Conservation (phyloP, 1,140 invertebrate genomes). For the Paralvinella palmiformis region DNA sequence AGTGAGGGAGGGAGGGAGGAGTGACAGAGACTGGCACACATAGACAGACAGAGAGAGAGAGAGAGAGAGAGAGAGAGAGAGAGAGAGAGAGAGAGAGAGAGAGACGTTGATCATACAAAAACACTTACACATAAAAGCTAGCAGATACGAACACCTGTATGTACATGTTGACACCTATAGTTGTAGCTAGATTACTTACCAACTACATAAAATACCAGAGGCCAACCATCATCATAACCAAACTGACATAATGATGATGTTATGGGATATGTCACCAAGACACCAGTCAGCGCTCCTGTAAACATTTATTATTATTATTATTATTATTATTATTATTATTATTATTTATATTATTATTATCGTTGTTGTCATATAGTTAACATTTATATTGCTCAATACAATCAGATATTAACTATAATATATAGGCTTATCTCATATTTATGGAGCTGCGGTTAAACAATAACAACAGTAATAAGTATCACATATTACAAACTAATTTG, state of each 20-base stretch:
- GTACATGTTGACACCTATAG: no score
- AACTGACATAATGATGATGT: slow-evolving; percentile 35
- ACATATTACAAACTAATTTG: no score
- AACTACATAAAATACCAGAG: slow-evolving; percentile 81
- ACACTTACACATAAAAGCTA: no score
- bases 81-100: no score
- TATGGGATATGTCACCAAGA: slow-evolving; percentile 45
- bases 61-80: no score
- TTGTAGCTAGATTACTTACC: slow-evolving; percentile 57
- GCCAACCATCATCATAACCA: slow-evolving; percentile 62
- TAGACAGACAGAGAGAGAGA: no score
- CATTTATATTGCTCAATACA: not conserved
- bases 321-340: not conserved
- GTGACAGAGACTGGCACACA: no score
- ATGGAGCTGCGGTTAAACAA: not conserved
- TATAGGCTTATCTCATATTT: not conserved
- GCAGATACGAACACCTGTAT: no score
- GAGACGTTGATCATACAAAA: no score
- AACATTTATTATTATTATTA: no score
- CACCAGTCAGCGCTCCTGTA: slow-evolving; percentile 38
- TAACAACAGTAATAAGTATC: not conserved
- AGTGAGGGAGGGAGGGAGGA: no score
- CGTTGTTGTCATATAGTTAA: not conserved
- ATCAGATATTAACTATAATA: not conserved
- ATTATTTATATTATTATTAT: not conserved